Conservation (phyloP, 2,888 invertebrate genomes). For the Rhodophaea formosa region DNA sequence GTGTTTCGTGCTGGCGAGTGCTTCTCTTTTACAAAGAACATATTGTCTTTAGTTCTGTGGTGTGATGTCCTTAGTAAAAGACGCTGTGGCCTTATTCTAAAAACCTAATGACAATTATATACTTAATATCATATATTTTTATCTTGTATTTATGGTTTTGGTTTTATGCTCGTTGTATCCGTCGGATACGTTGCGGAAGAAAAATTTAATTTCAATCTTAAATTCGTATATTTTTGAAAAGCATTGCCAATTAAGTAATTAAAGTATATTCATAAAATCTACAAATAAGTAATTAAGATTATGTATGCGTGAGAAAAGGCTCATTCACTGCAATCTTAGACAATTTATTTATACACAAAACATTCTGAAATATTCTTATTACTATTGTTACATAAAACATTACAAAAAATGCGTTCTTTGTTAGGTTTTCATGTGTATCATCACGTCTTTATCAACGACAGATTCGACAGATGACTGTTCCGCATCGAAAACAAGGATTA, state of each 20-base stretch:
- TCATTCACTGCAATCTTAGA: neutral
- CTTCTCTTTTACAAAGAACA: no score
- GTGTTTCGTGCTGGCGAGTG: no score
- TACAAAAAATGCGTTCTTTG: neutral
- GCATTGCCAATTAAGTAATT: neutral
- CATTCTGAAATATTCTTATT: neutral
- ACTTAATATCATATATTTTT: no score
- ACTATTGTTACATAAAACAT: constrained; percentile 7
- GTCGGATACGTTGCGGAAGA: no score
- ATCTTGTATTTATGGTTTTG: no score
- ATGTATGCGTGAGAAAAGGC: neutral
- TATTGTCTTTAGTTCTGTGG: no score
- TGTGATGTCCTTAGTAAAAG: no score
- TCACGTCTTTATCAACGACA: constrained; percentile 13
- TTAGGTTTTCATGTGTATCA: constrained; percentile 11
- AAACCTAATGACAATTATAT: no score
- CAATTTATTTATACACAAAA: neutral
- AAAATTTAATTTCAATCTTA: no score
- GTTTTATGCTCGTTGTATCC: no score
- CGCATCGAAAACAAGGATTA: constrained; percentile 11
- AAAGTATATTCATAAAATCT: neutral
- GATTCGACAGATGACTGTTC: constrained; percentile 10
- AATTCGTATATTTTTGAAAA: no score
- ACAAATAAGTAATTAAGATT: neutral
- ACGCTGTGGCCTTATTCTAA: no score